These are phyloP conservation scores for Tricholaema leucomelas DNA, from an alignment of 2,113 vertebrate species.

Conservation along the genomic window DNA sequence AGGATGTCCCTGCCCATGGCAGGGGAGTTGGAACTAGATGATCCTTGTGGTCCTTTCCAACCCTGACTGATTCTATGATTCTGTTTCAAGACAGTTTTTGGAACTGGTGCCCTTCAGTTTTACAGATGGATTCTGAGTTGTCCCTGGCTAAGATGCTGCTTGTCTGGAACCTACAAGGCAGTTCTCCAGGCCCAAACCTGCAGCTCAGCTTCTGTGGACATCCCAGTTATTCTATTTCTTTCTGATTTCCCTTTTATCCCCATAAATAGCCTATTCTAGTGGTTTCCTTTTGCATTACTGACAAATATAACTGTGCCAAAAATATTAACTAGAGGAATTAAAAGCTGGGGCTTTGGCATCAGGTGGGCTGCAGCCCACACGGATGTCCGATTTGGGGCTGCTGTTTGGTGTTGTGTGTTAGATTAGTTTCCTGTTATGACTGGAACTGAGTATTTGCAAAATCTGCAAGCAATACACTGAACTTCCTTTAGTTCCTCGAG, in stretches of 20 bases:
- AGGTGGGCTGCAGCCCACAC: not conserved
- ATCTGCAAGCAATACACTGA: conserved; percentile 19
- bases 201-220: not conserved
- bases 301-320: not conserved
- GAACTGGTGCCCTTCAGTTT: not conserved
- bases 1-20: no score
- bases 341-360: not conserved
- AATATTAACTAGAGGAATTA: not conserved
- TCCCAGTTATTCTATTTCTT: not conserved
- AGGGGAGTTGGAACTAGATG: no score
- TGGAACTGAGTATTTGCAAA: conserved; percentile 16
- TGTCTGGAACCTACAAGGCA: not conserved
- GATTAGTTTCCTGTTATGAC: conserved; percentile 61
- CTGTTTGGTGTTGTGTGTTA: not conserved
- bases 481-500: conserved; percentile 31
- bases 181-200: not conserved
- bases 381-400: not conserved
- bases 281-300: not conserved
- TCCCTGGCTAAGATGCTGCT: not conserved
- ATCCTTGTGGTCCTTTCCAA: no score
- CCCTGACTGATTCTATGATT: no score
- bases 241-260: not conserved
- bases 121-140: not conserved
- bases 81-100: not conserved
- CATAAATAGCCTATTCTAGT: not conserved